Evolutionary conservation across 1,140 invertebrate species (phyloP), one percentile per base, ranked within the genome.

Genomic region (Zaprionus capensis): DNA sequence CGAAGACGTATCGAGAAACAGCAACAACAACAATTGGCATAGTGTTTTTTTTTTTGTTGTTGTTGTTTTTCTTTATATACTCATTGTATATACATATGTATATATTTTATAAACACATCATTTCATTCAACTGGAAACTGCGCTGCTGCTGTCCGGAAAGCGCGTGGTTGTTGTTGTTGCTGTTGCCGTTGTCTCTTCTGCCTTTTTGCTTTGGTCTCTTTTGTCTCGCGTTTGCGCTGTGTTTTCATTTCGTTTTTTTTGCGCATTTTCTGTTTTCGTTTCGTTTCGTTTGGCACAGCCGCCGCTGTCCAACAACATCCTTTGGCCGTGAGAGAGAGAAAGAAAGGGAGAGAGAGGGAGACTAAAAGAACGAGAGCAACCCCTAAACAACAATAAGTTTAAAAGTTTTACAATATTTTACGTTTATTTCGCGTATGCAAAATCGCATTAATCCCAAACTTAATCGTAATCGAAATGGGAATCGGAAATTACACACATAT

Each of bases 171-270:
- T 61, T 66, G 72, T 69, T 76, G 56, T 28, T 74, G 20, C 28
- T 44, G 24, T 63, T 59, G 55, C 34, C 36, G 20, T 74, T 34
- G 78, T 84, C 70, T 83, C 72, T 86, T 70, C 71, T 87, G 84
- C 44, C 44, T 51, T 58, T 66, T 65, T 62, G 51, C 62, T 53
- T 81, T 81, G 38, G 82, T 81, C 76, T 87, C 81, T 87, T 80
- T 87, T 87, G 85, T 81, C 76, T 78, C 81, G 85, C 85, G 85
- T 90, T 90, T 88, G 85, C 85, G 85, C 85, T 80, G 85, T 90
- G 70, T 80, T 69, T 76, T 76, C 71, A 57, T 74, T 73, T 58
- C 31, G 64, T 72, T 65, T 80, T 88, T 88, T 88, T 90, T 88
- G 85, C 85, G 81, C 81, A 88, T 90, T 88, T 90, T 81, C 78